A percentile compares a stretch with the other conserved stretches of the same genome.
Evolutionary conservation across 2,113 vertebrate genomes (phyloP).

Genomic region (Pongo abelii): DNA sequence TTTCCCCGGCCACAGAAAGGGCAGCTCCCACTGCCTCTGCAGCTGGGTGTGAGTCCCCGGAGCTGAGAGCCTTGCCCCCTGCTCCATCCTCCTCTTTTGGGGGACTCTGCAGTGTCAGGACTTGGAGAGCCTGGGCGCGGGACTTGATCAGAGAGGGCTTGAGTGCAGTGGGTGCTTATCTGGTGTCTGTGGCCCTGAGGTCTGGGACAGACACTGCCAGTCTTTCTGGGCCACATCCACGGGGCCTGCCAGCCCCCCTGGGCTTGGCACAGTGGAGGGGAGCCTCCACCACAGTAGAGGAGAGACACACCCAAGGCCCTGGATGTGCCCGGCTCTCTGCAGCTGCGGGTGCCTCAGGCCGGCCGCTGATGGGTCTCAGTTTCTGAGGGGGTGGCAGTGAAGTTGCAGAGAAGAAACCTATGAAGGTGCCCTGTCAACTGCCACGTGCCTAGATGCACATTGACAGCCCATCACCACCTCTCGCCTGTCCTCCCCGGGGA

Average conservation of each 20-base stretch:
- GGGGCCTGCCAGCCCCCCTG: neutral
- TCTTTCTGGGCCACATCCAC: neutral
- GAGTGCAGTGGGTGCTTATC: neutral
- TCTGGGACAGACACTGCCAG: neutral
- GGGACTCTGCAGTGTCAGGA: neutral
- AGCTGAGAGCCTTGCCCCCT: neutral
- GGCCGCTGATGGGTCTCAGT: neutral
- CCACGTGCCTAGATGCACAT: neutral
- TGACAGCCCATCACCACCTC: neutral
- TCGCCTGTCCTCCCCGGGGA: neutral
- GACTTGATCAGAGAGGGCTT: neutral
- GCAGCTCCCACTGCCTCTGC: neutral
- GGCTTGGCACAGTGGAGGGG: neutral
- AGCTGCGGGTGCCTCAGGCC: neutral
- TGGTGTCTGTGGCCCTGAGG: neutral
- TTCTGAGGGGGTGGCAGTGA: neutral
- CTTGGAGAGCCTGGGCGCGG: neutral
- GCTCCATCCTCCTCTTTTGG: neutral
- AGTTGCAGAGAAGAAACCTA: neutral
- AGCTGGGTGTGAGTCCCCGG: neutral
- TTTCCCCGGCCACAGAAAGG: neutral
- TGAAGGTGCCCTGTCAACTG: neutral
- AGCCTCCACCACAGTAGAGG: neutral
- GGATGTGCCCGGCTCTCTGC: neutral
- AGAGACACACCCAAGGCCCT: neutral